These are phyloP conservation scores for Muscicapa comitata DNA, from an alignment of 2,797 vertebrate genomes.

Conservation along the genomic window DNA sequence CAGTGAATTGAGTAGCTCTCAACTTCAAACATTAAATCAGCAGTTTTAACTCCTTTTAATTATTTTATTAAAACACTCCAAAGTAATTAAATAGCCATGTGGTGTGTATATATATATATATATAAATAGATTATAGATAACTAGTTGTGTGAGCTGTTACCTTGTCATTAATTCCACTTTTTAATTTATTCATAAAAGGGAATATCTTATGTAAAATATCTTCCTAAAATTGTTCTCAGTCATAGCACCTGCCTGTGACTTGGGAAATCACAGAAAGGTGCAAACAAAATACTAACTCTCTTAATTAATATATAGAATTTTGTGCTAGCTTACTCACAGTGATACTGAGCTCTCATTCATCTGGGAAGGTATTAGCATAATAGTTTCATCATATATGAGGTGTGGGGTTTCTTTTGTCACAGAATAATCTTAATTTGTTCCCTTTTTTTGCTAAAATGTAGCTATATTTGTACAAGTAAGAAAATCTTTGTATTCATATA, in stretches of 20 bases:
- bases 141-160: neutral
- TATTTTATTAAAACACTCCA: neutral
- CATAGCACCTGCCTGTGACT: neutral
- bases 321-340: neutral
- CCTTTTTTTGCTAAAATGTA: neutral
- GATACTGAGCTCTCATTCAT: neutral
- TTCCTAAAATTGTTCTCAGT: neutral
- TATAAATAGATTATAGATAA: neutral
- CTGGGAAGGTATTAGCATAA: neutral
- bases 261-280: neutral
- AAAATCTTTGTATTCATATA: neutral
- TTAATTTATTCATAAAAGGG: neutral
- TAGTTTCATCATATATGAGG: neutral
- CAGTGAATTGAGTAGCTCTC: neutral
- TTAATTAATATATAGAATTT: neutral
- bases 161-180: neutral
- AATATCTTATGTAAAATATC: neutral
- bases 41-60: neutral
- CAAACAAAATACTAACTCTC: neutral
- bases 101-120: fast-evolving
- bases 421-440: neutral
- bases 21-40: neutral
- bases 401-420: fast-evolving
- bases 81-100: neutral
- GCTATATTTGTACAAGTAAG: neutral